phyloP scores from a whole-genome alignment of 2,888 invertebrate genomes.

The Meiosimyza decipiens region DNA sequence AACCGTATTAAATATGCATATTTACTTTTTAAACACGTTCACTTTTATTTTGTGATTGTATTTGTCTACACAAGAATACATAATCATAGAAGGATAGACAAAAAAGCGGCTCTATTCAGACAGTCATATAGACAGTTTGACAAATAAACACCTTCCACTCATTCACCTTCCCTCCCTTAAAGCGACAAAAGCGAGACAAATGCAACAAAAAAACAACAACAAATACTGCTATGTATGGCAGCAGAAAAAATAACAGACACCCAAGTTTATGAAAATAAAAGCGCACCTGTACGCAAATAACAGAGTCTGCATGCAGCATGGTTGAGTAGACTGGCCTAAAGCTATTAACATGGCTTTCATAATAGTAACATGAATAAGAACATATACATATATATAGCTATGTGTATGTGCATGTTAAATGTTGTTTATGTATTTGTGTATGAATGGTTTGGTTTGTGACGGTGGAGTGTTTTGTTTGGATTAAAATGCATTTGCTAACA shows the following conservation, averaged over 20 bases:
- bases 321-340: constrained; percentile 21
- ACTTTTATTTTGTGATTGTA: no score
- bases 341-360: constrained; percentile 20
- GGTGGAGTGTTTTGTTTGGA: not conserved
- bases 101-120: constrained; percentile 5
- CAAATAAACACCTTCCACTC: not conserved
- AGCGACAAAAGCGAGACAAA: not conserved
- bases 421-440: constrained; percentile 6
- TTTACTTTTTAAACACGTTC: no score
- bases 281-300: constrained; percentile 41
- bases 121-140: not conserved
- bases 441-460: constrained; percentile 1
- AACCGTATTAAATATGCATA: no score
- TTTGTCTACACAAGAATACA: not conserved
- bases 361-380: not conserved
- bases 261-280: constrained; percentile 34
- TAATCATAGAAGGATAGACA: constrained; percentile 23
- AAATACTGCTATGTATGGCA: not conserved
- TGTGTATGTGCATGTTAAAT: not conserved
- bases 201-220: constrained; percentile 8
- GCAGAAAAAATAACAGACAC: not conserved
- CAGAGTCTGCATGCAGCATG: constrained; percentile 31
- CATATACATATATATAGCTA: not conserved
- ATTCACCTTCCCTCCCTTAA: not conserved
- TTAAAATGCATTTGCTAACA: no score